These are phyloP conservation scores for Todus mexicanus DNA, from an alignment of 2,797 vertebrate genomes.

Conservation along the genomic window DNA sequence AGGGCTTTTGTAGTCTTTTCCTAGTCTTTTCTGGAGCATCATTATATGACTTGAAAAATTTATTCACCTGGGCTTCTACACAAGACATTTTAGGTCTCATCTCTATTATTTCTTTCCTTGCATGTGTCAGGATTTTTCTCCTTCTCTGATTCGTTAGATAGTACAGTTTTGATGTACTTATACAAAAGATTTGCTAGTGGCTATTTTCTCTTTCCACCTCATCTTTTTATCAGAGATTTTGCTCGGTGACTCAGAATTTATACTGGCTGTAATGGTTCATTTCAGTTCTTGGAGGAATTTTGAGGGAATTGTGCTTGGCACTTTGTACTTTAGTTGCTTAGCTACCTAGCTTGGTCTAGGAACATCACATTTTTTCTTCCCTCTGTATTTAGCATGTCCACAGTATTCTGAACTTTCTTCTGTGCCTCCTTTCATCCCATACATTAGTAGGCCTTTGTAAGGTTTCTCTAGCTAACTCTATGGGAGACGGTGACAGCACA, in stretches of 20 bases:
- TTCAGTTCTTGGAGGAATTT: conserved; percentile 17
- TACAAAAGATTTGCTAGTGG: background rate
- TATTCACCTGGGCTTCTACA: background rate
- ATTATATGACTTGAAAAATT: background rate
- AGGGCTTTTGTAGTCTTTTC: background rate
- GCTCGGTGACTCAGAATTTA: background rate
- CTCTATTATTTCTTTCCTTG: background rate
- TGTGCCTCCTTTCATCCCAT: background rate
- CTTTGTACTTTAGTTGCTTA: conserved; percentile 37
- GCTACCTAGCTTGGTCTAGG: background rate
- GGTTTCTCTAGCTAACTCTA: background rate
- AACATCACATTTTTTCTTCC: background rate
- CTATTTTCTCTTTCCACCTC: background rate
- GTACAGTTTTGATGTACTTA: background rate
- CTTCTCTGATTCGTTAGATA: background rate
- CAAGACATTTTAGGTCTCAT: background rate
- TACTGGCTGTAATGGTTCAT: background rate
- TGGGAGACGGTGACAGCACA: background rate
- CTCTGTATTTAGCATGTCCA: background rate
- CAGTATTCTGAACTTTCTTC: conserved; percentile 11
- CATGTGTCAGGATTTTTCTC: background rate
- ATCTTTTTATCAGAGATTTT: background rate
- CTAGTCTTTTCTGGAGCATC: background rate
- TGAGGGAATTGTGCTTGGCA: background rate
- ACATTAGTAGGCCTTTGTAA: background rate